phyloP scores from a whole-genome alignment of 2,113 vertebrate species.

The Gorsachius goisagi region DNA sequence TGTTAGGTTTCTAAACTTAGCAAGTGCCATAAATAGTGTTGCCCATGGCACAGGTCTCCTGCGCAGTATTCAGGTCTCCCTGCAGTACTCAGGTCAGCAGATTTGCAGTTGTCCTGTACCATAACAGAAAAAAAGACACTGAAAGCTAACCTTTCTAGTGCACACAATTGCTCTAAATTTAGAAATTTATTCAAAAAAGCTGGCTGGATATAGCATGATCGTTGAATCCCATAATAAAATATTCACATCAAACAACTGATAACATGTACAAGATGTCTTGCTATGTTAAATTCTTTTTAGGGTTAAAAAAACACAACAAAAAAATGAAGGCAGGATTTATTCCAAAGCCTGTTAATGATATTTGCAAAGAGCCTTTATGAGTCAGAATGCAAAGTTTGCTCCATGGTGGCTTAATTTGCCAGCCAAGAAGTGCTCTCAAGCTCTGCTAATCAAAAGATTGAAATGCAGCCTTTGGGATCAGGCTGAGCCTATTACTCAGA shows the following conservation, averaged over 20 bases:
- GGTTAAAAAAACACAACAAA: not conserved
- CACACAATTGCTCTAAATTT: not conserved
- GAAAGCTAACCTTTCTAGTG: not conserved
- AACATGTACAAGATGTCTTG: not conserved
- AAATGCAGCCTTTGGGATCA: conserved; percentile 27
- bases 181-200: not conserved
- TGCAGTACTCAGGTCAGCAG: not conserved
- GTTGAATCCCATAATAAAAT: not conserved
- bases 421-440: conserved; percentile 15
- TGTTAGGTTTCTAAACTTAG: conserved; percentile 13
- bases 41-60: not conserved
- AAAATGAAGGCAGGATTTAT: not conserved
- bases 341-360: conserved; percentile 11
- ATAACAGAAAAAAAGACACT: not conserved
- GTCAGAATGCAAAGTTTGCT: conserved; percentile 37
- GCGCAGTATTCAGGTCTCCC: not conserved
- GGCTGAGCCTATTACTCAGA: conserved; percentile 1
- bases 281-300: not conserved
- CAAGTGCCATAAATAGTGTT: not conserved
- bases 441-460: conserved; percentile 46
- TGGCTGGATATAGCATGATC: not conserved
- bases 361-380: conserved; percentile 30
- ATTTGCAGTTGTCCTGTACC: conserved; percentile 14
- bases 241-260: not conserved
- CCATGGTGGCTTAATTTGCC: conserved; percentile 14